These are phyloP conservation scores for Heterochromis multidens DNA, from an alignment of 2,113 vertebrate genomes.

Conservation along the genomic window DNA sequence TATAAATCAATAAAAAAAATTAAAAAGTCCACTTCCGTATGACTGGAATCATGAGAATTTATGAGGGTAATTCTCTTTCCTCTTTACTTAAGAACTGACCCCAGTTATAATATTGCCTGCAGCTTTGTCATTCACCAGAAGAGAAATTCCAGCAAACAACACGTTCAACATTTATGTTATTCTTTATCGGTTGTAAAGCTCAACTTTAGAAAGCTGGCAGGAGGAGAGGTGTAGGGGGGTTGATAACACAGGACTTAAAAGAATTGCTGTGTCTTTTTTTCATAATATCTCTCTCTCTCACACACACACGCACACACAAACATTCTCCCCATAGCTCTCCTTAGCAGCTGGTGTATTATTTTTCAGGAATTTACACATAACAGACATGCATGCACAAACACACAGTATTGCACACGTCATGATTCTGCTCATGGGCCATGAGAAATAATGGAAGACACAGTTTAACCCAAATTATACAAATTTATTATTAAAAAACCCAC, in stretches of 20 bases:
- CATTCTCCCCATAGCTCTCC: constrained; percentile 68
- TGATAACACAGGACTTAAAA: too few relatives aligned
- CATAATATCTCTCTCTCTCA: background rate
- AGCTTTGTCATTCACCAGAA: background rate
- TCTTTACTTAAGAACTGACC: too few relatives aligned
- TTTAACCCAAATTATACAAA: too few relatives aligned
- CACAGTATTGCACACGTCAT: background rate
- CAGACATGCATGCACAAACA: constrained; percentile 19
- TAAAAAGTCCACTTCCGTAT: too few relatives aligned
- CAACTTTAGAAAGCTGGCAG: background rate
- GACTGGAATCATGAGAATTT: too few relatives aligned
- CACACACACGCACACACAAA: too few relatives aligned
- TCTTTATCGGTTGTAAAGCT: background rate
- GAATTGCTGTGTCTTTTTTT: background rate
- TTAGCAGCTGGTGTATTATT: constrained; percentile 61
- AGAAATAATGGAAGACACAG: too few relatives aligned
- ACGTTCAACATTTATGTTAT: background rate
- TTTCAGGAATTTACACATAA: constrained; percentile 46
- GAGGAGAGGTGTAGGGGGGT: too few relatives aligned
- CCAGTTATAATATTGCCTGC: too few relatives aligned
- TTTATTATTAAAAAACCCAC: too few relatives aligned
- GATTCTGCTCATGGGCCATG: background rate
- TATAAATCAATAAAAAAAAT: too few relatives aligned
- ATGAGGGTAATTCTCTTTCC: too few relatives aligned
- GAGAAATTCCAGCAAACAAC: background rate